Conservation (phyloP, 2,797 vertebrate species). For the Darevskia mixta region DNA sequence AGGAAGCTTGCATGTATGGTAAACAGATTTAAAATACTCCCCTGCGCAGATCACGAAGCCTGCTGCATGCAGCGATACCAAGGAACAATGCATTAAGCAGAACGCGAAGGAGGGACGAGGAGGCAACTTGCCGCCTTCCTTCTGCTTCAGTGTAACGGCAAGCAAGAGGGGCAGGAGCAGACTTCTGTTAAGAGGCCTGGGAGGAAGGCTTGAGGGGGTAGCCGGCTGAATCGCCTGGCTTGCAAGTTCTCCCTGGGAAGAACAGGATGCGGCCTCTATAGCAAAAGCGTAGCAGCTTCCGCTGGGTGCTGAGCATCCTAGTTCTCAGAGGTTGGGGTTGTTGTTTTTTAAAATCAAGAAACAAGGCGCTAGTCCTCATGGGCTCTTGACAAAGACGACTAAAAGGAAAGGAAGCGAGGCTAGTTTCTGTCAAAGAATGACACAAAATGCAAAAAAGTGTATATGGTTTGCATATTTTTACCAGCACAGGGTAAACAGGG, state of each 20-base stretch:
- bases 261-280: not conserved
- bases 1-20: not conserved
- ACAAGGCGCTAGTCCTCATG: slow-evolving; percentile 1
- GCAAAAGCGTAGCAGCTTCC: not conserved
- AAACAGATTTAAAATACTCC: not conserved
- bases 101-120: not conserved
- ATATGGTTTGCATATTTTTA: too few relatives aligned
- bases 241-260: not conserved
- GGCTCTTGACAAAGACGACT: not conserved
- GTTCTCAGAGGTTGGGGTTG: not conserved
- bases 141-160: not conserved
- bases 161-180: not conserved
- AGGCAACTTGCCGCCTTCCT: not conserved
- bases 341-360: not conserved
- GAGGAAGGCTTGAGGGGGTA: not conserved
- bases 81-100: not conserved
- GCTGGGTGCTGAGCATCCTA: not conserved
- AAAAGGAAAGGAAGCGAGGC: not conserved
- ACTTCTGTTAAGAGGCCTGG: not conserved
- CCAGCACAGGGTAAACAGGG: too few relatives aligned
- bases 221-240: not conserved
- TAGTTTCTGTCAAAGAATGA: not conserved
- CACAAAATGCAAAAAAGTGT: not conserved
- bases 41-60: too few relatives aligned
- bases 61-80: not conserved